Evolutionary conservation across 2,797 vertebrate genomes (phyloP).

Genomic region (Sebastes itinus): DNA sequence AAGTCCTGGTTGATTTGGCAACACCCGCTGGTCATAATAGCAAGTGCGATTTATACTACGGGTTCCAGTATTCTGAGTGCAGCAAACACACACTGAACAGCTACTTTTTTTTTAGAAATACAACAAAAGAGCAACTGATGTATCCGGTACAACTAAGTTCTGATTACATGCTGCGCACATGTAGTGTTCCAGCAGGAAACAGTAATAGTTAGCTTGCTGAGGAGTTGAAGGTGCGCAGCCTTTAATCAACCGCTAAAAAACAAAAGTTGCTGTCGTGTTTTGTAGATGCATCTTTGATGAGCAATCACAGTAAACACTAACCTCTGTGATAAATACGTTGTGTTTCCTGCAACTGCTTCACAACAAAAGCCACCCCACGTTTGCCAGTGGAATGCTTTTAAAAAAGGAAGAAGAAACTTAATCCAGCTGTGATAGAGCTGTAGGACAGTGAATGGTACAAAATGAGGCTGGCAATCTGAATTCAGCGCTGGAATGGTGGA

Average conservation of each 20-base stretch:
- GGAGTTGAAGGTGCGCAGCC: not conserved
- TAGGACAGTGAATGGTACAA: not conserved
- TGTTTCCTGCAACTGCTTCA: not conserved
- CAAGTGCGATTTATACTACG: not conserved
- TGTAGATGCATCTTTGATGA: too few species aligned
- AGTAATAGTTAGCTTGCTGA: not conserved
- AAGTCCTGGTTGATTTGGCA: not conserved
- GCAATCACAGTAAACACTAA: too few species aligned
- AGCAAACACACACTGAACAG: not conserved
- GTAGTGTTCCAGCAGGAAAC: too few species aligned
- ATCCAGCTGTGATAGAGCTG: not conserved
- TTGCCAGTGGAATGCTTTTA: not conserved
- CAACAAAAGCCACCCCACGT: not conserved
- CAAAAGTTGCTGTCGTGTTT: too few species aligned
- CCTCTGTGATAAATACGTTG: not conserved
- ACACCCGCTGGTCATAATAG: not conserved
- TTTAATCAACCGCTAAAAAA: not conserved
- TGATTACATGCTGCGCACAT: too few species aligned
- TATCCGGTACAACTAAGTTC: not conserved
- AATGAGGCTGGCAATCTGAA: too few species aligned
- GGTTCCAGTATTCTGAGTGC: not conserved
- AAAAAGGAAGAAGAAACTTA: not conserved
- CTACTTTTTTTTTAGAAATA: not conserved
- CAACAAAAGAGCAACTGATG: not conserved
- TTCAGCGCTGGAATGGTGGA: not conserved